Percentiles rank a stretch among this genome's conserved stretches.
These are phyloP conservation scores for Acrossocheilus wenchowensis DNA, from an alignment of 2,797 vertebrate species.

Conservation along the genomic window DNA sequence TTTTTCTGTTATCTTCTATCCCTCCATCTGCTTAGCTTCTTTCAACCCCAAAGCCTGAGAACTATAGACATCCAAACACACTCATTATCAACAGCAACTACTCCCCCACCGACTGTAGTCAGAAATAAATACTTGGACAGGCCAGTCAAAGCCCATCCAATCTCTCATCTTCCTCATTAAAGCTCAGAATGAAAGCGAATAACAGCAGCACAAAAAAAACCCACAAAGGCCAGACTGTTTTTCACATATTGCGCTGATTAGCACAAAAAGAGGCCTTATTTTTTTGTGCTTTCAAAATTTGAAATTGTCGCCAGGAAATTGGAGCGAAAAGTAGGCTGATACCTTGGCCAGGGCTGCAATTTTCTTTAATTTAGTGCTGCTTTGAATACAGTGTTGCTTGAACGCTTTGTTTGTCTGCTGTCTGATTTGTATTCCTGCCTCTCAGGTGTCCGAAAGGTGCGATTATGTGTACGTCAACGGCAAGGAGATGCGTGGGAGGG, in stretches of 20 bases:
- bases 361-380: conserved; percentile 39
- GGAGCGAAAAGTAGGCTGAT: conserved; percentile 19
- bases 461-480: conserved; percentile 93
- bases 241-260: conserved; percentile 55
- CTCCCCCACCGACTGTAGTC: conserved; percentile 42
- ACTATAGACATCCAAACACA: conserved; percentile 36
- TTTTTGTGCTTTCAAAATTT: conserved; percentile 35
- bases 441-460: conserved; percentile 89
- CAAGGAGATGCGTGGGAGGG: conserved; percentile 89
- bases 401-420: conserved; percentile 37
- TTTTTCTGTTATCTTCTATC: conserved; percentile 13
- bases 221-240: conserved; percentile 49
- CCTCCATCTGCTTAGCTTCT: conserved; percentile 48
- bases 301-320: conserved; percentile 40
- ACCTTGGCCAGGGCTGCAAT: conserved; percentile 28
- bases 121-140: conserved; percentile 56
- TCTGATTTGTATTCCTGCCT: conserved; percentile 37
- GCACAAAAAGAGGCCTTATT: conserved; percentile 45
- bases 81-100: conserved; percentile 34
- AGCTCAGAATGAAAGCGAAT: conserved; percentile 49
- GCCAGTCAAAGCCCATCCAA: conserved; percentile 48
- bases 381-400: conserved; percentile 26
- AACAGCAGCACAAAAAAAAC: conserved; percentile 2
- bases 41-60: conserved; percentile 49
- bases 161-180: conserved; percentile 57